Evolutionary conservation across 1,140 invertebrate genomes (phyloP).

Genomic region (Platyura marginata): DNA sequence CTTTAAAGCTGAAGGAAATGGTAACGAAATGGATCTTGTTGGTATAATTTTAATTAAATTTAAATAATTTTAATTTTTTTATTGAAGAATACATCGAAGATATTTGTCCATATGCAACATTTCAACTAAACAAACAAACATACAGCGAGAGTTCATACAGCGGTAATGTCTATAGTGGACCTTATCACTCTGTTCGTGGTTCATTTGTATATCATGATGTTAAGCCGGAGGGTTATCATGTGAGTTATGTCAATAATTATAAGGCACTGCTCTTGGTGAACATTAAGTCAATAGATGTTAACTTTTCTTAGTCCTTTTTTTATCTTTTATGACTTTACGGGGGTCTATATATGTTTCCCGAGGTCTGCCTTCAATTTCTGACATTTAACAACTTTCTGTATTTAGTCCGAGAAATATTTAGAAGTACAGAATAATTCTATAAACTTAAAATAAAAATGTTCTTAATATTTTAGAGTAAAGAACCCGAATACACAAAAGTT

Average conservation of each 20-base stretch:
- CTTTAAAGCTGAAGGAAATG: conserved; percentile 31
- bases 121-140: conserved; percentile 68
- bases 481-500: conserved; percentile 64
- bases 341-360: neutral
- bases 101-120: conserved; percentile 79
- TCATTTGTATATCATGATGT: conserved; percentile 81
- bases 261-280: too few relatives aligned
- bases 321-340: neutral
- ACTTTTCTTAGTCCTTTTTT: too few relatives aligned
- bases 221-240: conserved; percentile 32
- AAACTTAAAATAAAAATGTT: conserved; percentile 3
- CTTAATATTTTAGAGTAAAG: conserved; percentile 38
- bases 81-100: conserved; percentile 68
- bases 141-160: conserved; percentile 78
- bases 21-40: conserved; percentile 5
- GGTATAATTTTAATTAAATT: neutral
- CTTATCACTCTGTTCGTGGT: conserved; percentile 66
- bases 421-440: neutral
- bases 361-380: too few relatives aligned
- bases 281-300: too few relatives aligned
- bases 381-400: too few relatives aligned
- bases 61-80: neutral
- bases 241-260: too few relatives aligned
- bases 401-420: too few relatives aligned
- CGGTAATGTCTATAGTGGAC: conserved; percentile 68